Conservation (phyloP, 2,888 invertebrate species). For the Carcina quercana region DNA sequence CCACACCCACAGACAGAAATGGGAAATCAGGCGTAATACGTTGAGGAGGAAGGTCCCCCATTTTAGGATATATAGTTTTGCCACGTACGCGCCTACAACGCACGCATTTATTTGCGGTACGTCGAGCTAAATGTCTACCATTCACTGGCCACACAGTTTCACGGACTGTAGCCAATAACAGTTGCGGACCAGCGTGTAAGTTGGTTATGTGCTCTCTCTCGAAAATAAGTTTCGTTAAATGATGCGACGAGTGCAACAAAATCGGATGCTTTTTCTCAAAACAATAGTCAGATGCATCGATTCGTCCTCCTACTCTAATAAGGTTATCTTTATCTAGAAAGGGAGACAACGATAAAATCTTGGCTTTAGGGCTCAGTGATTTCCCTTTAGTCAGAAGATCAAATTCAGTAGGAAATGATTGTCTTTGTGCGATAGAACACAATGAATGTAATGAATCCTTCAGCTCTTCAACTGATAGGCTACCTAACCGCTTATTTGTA, state of each 20-base stretch:
- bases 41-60: constrained; percentile 10
- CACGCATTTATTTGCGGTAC: constrained; percentile 11
- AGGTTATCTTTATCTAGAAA: constrained; percentile 1
- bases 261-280: constrained; percentile 2
- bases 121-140: constrained; percentile 7
- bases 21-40: constrained; percentile 4
- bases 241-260: neutral
- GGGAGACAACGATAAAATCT: neutral
- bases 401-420: constrained; percentile 9
- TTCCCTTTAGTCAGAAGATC: constrained; percentile 3
- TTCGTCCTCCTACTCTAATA: constrained; percentile 16
- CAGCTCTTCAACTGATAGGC: constrained; percentile 6
- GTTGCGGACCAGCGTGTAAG: constrained; percentile 6
- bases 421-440: constrained; percentile 9
- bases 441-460: constrained; percentile 7
- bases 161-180: constrained; percentile 3
- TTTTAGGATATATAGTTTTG: constrained; percentile 6
- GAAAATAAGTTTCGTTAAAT: neutral
- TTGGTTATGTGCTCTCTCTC: neutral
- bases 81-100: constrained; percentile 10
- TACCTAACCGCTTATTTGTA: neutral
- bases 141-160: constrained; percentile 5
- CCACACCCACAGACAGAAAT: constrained; percentile 7
- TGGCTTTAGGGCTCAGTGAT: neutral
- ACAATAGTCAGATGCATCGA: constrained; percentile 14